phyloP scores from a whole-genome alignment of 2,797 vertebrate genomes.

The Alauda arvensis region DNA sequence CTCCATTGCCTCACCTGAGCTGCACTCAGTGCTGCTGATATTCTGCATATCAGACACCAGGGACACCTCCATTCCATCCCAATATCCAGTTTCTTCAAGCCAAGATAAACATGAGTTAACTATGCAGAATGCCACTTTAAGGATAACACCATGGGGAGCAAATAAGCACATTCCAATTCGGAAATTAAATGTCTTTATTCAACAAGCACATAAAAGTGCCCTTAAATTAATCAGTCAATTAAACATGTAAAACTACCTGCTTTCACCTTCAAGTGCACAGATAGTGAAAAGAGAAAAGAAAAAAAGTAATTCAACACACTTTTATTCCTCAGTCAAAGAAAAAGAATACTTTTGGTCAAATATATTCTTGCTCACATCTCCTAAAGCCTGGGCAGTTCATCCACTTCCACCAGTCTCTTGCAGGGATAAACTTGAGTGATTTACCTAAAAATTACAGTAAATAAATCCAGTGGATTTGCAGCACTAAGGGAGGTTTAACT shows the following conservation, averaged over 20 bases:
- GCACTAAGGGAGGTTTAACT: neutral
- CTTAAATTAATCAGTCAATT: neutral
- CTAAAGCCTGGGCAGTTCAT: neutral
- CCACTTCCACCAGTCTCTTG: neutral
- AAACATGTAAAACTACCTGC: neutral
- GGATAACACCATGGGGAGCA: neutral
- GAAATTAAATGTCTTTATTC: slow-evolving; percentile 11
- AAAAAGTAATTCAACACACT: neutral
- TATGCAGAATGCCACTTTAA: neutral
- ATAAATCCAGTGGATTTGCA: slow-evolving; percentile 6
- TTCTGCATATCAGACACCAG: neutral
- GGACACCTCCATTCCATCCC: neutral
- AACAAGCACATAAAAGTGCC: neutral
- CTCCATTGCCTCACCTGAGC: neutral
- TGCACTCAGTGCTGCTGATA: neutral
- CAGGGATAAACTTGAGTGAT: neutral
- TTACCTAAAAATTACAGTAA: neutral
- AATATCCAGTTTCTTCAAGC: neutral
- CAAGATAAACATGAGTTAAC: neutral
- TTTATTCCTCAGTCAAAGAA: neutral
- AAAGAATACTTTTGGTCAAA: neutral
- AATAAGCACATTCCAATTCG: neutral
- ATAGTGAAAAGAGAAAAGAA: neutral
- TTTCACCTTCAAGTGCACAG: neutral
- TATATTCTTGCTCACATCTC: neutral